Evolutionary conservation across 2,888 invertebrate genomes (phyloP).

Genomic region (Ophion ventricosus): DNA sequence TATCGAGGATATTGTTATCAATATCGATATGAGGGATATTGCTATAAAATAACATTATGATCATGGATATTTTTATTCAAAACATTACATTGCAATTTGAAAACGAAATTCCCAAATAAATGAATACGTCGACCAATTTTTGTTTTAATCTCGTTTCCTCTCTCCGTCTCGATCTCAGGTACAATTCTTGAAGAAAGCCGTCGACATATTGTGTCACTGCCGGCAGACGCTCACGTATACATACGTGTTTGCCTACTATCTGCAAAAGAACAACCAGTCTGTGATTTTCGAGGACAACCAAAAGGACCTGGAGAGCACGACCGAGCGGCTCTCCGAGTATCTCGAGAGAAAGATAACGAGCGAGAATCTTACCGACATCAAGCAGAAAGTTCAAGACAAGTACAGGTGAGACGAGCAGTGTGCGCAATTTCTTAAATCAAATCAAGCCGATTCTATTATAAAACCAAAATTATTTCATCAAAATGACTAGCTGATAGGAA

Average conservation of each 20-base stretch:
- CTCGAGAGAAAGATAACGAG: constrained; percentile 98
- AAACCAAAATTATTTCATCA: too few species aligned
- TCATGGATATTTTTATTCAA: not conserved
- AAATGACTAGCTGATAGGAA: too few species aligned
- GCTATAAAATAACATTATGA: not conserved
- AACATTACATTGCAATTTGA: not conserved
- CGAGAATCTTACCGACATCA: constrained; percentile 98
- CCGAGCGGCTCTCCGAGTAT: constrained; percentile 98
- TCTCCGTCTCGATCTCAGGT: constrained; percentile 85
- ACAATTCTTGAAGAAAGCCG: constrained; percentile 98
- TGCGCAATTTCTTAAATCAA: too few species aligned
- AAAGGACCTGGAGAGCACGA: constrained; percentile 98
- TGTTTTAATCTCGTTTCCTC: not conserved
- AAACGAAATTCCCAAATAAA: not conserved
- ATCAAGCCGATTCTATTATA: too few species aligned
- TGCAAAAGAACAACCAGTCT: constrained; percentile 98
- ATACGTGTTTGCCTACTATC: constrained; percentile 99
- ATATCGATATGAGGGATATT: too few species aligned
- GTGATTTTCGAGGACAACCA: constrained; percentile 99
- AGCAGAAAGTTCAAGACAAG: constrained; percentile 99
- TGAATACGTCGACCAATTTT: not conserved
- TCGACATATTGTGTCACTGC: constrained; percentile 98
- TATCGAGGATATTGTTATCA: too few species aligned
- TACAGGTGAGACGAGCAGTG: constrained; percentile 88
- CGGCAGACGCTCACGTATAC: constrained; percentile 99